These are phyloP conservation scores for Mormoops blainvillei DNA, from an alignment of 2,113 vertebrate species.

Conservation along the genomic window DNA sequence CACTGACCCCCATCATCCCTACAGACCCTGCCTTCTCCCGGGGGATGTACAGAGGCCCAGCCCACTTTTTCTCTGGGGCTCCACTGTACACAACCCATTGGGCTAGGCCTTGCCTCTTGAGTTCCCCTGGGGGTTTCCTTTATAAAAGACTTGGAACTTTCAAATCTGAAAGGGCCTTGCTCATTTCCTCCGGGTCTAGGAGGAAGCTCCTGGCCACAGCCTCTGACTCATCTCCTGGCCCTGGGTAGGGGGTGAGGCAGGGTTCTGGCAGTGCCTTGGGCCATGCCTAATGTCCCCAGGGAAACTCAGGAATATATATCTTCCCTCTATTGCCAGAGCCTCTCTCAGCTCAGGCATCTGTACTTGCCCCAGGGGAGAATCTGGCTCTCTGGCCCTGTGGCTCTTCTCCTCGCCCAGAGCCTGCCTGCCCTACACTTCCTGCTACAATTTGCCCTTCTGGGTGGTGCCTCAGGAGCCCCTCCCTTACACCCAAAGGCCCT, in stretches of 20 bases:
- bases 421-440: neutral
- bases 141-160: constrained; percentile 35
- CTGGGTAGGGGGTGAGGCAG: neutral
- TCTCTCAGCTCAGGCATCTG: neutral
- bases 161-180: constrained; percentile 60
- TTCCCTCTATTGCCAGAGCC: neutral
- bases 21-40: neutral
- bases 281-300: neutral
- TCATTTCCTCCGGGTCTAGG: constrained; percentile 72
- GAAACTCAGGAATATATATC: neutral
- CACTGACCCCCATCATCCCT: neutral
- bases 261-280: neutral
- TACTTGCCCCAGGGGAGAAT: neutral
- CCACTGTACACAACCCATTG: neutral
- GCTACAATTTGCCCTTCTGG: neutral
- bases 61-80: neutral
- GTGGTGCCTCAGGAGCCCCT: neutral
- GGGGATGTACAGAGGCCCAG: neutral
- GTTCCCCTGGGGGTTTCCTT: constrained; percentile 41
- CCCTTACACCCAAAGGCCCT: neutral
- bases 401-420: constrained; percentile 11
- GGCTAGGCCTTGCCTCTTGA: neutral
- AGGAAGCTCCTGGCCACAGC: constrained; percentile 72
- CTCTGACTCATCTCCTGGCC: constrained; percentile 71
- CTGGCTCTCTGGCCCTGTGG: neutral